Base-by-base conservation (phyloP, 1,140 invertebrate genomes). In the Tribolium madens region DNA sequence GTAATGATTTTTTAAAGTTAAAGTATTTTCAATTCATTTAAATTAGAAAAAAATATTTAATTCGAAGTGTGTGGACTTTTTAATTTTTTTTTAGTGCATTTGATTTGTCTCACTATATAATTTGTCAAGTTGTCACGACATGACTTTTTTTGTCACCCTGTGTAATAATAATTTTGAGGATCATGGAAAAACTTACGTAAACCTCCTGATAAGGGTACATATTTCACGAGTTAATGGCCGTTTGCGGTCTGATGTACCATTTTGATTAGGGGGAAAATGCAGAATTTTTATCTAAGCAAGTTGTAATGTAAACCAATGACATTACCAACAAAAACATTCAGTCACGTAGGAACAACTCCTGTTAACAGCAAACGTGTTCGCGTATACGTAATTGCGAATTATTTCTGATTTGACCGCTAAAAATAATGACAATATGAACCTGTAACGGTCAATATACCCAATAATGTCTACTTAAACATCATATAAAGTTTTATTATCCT, bases 311-410 rank as follows among this genome's bases (percentile, higher is more conserved):
- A 72, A 72, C 70, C 70, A 72, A 72, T 72, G 70, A 50, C 70
- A 72, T 60, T 60, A 60, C 57, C n/a, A 64, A 64, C 57, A 64
- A 64, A 64, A 64, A 64, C 73, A 78, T 78, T 75, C 57, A 78
- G 73, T 78, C 76, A 78, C 76, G 76, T 78, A 74, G 73, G 18
- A 69, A 75, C 47, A 75, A 78, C 76, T 73, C 53, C 72, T 78
- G 76, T 78, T 78, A 77, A 78, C 76, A 78, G 70, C 60, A 75
- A 64, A 78, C 76, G 76, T 78, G 76, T 78, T 46, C 73, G 64
- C 72, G 76, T 69, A 78, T 78, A 75, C 72, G 60, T 78, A 78
- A 78, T 78, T 78, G 76, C 60, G 72, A 74, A 78, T 78, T 78
- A 78, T 78, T 72, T 71, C 69, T 73, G 36, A 78, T 53, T 78